Evolutionary conservation across 2,797 vertebrate genomes (phyloP), one percentile per base, ranked within the genome.

Genomic region (Poecilia velifera): DNA sequence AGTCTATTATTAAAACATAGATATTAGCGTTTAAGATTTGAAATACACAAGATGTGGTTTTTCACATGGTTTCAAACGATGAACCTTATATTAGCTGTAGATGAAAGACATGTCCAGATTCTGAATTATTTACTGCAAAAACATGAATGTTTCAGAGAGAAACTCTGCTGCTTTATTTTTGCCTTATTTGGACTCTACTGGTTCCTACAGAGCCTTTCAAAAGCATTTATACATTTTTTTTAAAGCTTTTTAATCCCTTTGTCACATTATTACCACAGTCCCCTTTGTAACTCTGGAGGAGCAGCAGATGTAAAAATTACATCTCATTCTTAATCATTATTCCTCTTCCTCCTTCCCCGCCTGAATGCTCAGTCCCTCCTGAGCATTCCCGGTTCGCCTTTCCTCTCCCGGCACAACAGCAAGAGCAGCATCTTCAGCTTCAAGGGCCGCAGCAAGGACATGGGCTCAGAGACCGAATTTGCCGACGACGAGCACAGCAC

Each of bases 361-460:
- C n/a, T 31, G 31, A 31, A 31, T 31, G 5, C 18, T 7, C 91
- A 99, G 98, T 99, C 98, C 20, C 97, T 99, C 74, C 98, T 99
- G 84, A 99, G 98, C 89, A 99, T 99, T 83, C 98, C 98, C 0
- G 98, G 98, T 78, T 99, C 98, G 1, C 98, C 98, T 0, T 99
- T 98, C 94, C 96, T 98, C 72, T 99, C 98, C 16, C 96, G 98
- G 28, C 98, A 99, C 94, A 99, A 99, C 93, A 99, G 98, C 94
- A 98, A 97, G 92, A 99, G 98, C 97, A 99, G 98, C 95, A 98
- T 99, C 95, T 99, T 99, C 95, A 99, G 98, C 89, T 99, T 98
- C 92, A 96, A 97, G 74, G 97, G 96, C 72, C 96, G 97, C 0
- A 92, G 96, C 78, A 97, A 98, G 43, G 98, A 99, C 10, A 97